phyloP scores from a whole-genome alignment of 1,140 invertebrate genomes.

The Plodia interpunctella region DNA sequence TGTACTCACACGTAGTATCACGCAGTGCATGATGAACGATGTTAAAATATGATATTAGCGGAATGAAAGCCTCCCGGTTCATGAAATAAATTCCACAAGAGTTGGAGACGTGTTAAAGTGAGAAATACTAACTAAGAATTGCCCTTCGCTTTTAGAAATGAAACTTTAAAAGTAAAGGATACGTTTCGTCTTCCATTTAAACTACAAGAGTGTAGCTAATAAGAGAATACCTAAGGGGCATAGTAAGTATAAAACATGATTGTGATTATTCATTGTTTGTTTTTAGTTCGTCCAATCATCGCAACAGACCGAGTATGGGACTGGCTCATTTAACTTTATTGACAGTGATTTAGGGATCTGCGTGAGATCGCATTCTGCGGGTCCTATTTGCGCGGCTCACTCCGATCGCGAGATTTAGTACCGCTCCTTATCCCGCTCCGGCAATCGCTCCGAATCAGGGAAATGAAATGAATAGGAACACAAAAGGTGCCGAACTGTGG shows the following conservation, averaged over 20 bases:
- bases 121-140: no score
- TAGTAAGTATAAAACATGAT: no score
- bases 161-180: no score
- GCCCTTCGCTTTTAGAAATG: no score
- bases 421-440: not conserved
- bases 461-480: not conserved
- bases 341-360: not conserved
- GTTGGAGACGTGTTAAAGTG: no score
- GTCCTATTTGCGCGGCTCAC: not conserved
- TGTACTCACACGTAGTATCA: not conserved
- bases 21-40: not conserved
- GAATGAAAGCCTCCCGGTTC: no score
- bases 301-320: not conserved
- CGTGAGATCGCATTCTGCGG: not conserved
- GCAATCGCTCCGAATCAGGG: not conserved
- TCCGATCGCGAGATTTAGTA: not conserved
- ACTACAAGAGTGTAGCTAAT: no score
- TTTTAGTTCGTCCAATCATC: not conserved
- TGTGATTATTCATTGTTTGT: not conserved
- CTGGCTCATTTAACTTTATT: slow-evolving; percentile 5
- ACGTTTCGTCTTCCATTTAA: no score
- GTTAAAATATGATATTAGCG: no score
- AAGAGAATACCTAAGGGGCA: no score
- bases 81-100: no score
- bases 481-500: no score